phyloP scores from a whole-genome alignment of 2,888 invertebrate species.

The Phoenoteleia sp. region DNA sequence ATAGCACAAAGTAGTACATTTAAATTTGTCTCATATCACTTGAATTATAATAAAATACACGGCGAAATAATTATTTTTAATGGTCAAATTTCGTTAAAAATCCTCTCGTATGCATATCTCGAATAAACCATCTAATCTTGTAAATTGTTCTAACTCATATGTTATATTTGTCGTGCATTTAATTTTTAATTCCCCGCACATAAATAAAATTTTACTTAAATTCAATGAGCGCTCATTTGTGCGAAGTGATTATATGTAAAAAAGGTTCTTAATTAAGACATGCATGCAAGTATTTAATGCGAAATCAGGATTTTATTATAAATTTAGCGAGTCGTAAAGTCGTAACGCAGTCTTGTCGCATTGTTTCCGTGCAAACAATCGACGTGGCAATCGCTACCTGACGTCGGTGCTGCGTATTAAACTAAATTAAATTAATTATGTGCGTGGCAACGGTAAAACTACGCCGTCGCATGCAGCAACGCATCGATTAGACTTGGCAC shows the following conservation, averaged over 20 bases:
- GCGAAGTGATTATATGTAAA: constrained; percentile 45
- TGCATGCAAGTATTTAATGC: constrained; percentile 49
- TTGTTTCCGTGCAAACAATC: constrained; percentile 85
- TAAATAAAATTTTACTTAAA: constrained; percentile 36
- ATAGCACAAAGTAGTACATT: too few species aligned
- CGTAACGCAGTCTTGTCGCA: constrained; percentile 58
- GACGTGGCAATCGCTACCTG: constrained; percentile 82
- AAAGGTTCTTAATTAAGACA: constrained; percentile 63
- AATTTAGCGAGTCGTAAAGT: constrained; percentile 67
- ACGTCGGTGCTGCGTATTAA: constrained; percentile 83
- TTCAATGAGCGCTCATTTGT: constrained; percentile 38
- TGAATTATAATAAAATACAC: too few species aligned
- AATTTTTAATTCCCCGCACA: constrained; percentile 1
- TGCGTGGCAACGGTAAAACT: constrained; percentile 86
- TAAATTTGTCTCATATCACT: too few species aligned
- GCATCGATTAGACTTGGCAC: constrained; percentile 83
- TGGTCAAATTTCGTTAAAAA: too few species aligned
- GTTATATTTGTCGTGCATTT: too few species aligned
- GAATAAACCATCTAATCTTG: neutral
- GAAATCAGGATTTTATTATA: constrained; percentile 60
- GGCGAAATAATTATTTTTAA: too few species aligned
- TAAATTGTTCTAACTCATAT: neutral
- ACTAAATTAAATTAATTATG: constrained; percentile 87
- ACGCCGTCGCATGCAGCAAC: constrained; percentile 84
- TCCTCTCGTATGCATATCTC: too few species aligned